A percentile compares a stretch with the other conserved stretches of the same genome.
Evolutionary conservation across 1,140 invertebrate genomes (phyloP).

Genomic region (Lethocerus indicus): DNA sequence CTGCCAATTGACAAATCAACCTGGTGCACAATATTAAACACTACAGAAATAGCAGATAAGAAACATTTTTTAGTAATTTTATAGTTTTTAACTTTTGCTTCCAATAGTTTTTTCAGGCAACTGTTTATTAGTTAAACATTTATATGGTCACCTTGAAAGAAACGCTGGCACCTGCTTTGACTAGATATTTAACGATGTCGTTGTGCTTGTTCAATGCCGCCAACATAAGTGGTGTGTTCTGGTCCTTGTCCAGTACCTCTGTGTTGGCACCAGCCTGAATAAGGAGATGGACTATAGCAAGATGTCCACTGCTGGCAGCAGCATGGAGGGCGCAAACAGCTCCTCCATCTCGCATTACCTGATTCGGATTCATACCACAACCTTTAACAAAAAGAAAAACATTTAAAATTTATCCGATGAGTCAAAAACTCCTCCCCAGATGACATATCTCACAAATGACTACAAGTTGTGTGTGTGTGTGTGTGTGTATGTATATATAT

Average conservation of each 20-base stretch:
- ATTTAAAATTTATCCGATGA: too few relatives aligned
- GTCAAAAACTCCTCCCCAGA: too few relatives aligned
- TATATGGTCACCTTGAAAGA: conserved; percentile 41
- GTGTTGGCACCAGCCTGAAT: conserved; percentile 49
- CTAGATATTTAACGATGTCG: conserved; percentile 44
- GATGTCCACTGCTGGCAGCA: conserved; percentile 46
- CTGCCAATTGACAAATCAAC: background rate
- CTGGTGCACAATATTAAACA: background rate
- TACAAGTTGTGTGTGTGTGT: too few relatives aligned
- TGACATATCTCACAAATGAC: too few relatives aligned
- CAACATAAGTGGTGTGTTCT: conserved; percentile 67
- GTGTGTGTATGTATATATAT: too few relatives aligned
- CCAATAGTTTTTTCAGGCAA: too few relatives aligned
- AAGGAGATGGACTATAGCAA: conserved; percentile 50
- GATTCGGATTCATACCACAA: too few relatives aligned
- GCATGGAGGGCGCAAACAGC: conserved; percentile 65
- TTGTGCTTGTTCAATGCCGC: conserved; percentile 45
- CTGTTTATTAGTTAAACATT: too few relatives aligned
- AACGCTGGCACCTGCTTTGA: conserved; percentile 54
- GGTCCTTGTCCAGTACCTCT: conserved; percentile 52
- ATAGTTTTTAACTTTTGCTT: too few relatives aligned
- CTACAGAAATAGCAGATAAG: background rate
- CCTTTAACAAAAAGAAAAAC: too few relatives aligned
- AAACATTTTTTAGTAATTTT: background rate
- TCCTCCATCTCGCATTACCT: too few relatives aligned